phyloP scores from a whole-genome alignment of 2,797 vertebrate genomes.

The Tangara arthus region DNA sequence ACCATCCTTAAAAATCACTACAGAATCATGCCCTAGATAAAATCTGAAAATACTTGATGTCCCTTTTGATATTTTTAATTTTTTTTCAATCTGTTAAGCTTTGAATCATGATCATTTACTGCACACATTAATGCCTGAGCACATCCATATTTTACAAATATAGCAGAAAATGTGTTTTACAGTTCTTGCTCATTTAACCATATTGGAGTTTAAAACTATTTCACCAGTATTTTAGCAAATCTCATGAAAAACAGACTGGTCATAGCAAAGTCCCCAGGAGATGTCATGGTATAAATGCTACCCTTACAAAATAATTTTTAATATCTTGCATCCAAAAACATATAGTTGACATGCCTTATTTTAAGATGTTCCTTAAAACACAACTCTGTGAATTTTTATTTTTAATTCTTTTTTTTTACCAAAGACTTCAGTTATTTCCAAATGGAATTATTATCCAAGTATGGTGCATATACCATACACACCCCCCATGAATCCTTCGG shows the following conservation, averaged over 20 bases:
- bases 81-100: background rate
- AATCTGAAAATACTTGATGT: background rate
- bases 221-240: background rate
- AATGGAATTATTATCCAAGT: background rate
- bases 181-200: background rate
- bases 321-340: background rate
- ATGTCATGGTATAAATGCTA: background rate
- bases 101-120: background rate
- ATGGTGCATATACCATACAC: background rate
- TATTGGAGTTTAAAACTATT: background rate
- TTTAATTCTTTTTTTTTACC: background rate
- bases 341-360: background rate
- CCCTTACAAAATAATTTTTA: background rate
- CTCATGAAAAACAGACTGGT: background rate
- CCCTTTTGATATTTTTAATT: background rate
- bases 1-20: background rate
- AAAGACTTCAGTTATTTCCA: background rate
- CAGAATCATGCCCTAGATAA: background rate
- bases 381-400: background rate
- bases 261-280: background rate
- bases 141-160: background rate
- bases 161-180: background rate
- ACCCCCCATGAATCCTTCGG: background rate
- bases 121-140: background rate
- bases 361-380: background rate